phyloP scores from a whole-genome alignment of 2,797 vertebrate species.

The Pristis pectinata region DNA sequence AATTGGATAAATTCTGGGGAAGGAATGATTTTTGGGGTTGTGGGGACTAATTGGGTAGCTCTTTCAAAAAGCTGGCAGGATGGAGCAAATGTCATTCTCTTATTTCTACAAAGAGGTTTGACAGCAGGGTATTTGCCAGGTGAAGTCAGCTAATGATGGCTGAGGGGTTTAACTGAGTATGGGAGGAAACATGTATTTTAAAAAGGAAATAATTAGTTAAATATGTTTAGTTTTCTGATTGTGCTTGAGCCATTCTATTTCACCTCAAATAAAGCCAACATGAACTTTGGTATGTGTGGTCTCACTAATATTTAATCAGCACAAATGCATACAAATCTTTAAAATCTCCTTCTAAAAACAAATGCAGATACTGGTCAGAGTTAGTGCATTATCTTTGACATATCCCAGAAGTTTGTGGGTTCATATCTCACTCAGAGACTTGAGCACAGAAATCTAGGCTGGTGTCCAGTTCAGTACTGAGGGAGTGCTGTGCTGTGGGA shows the following conservation, averaged over 20 bases:
- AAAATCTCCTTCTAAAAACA: not conserved
- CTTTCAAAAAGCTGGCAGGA: not conserved
- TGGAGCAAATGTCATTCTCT: not conserved
- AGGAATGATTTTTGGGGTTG: not conserved
- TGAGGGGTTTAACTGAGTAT: not conserved
- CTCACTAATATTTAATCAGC: too few species aligned
- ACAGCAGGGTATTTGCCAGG: not conserved
- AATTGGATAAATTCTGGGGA: not conserved
- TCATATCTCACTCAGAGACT: too few species aligned
- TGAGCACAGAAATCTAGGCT: too few species aligned
- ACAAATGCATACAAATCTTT: not conserved
- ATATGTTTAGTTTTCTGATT: not conserved
- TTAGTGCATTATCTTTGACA: not conserved
- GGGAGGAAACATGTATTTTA: not conserved
- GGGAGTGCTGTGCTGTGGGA: too few species aligned
- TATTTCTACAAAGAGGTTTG: not conserved
- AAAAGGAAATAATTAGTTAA: constrained; percentile 9
- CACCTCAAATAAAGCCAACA: not conserved
- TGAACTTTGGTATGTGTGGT: too few species aligned
- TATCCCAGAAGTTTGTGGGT: too few species aligned
- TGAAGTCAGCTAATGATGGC: not conserved
- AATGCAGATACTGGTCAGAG: not conserved
- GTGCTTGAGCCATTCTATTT: too few species aligned
- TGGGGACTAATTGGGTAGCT: not conserved
- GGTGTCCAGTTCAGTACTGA: too few species aligned